Conservation (phyloP, 1,140 invertebrate species). For the Pectinophora gossypiella region DNA sequence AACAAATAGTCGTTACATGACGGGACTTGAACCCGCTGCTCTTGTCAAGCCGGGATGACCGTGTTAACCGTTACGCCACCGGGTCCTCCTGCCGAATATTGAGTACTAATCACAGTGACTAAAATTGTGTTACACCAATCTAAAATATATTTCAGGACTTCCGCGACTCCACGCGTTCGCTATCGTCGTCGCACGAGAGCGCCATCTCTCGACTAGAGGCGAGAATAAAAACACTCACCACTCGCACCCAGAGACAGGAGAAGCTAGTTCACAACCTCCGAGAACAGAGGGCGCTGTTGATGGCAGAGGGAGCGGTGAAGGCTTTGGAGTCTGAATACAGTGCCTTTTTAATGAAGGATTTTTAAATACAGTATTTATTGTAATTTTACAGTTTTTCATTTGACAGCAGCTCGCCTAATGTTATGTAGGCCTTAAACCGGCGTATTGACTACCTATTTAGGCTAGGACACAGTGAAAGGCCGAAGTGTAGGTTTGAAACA, state of each 20-base stretch:
- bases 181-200: constrained; percentile 37
- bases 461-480: too few relatives aligned
- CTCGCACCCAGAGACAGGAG: constrained; percentile 30
- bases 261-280: constrained; percentile 45
- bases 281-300: constrained; percentile 38
- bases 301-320: constrained; percentile 30
- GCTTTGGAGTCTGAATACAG: constrained; percentile 38
- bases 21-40: too few relatives aligned
- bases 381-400: too few relatives aligned
- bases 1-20: too few relatives aligned
- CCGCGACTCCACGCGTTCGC: constrained; percentile 31
- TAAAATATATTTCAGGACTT: constrained; percentile 41
- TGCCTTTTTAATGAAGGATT: constrained; percentile 37
- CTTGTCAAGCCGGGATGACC: too few relatives aligned
- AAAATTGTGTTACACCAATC: neutral
- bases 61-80: too few relatives aligned
- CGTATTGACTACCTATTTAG: too few relatives aligned
- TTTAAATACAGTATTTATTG: constrained; percentile 4
- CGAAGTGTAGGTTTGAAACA: too few relatives aligned
- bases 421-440: too few relatives aligned
- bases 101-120: neutral
- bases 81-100: too few relatives aligned
- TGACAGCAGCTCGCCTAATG: too few relatives aligned
- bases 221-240: constrained; percentile 24
- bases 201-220: constrained; percentile 37